Conservation (phyloP, 2,888 invertebrate species). For the Sphaerophoria taeniata region DNA sequence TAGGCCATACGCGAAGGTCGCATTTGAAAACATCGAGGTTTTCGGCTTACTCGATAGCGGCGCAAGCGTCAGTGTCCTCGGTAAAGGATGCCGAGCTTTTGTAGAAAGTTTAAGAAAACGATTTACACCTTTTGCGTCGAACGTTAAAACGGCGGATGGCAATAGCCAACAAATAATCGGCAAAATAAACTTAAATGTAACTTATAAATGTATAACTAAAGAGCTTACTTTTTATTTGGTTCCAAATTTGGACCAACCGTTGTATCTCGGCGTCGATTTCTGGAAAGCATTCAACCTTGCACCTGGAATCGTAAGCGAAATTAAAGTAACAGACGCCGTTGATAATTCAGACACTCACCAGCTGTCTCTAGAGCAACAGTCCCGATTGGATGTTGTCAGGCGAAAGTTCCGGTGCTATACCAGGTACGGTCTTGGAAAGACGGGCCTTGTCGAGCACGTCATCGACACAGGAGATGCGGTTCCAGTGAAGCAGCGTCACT, state of each 20-base stretch:
- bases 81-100: background rate
- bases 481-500: slow-evolving; percentile 36
- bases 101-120: background rate
- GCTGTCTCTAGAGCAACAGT: too few species aligned
- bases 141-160: background rate
- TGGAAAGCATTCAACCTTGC: background rate
- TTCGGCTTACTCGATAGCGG: background rate
- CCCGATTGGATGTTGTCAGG: background rate
- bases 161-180: background rate
- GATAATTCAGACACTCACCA: too few species aligned
- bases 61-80: background rate
- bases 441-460: slow-evolving; percentile 21
- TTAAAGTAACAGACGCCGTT: background rate
- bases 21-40: background rate
- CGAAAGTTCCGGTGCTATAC: background rate
- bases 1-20: background rate
- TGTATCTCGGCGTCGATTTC: background rate
- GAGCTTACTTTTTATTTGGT: background rate
- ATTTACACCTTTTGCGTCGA: background rate
- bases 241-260: background rate
- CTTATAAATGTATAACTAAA: background rate
- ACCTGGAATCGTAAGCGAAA: background rate
- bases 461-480: slow-evolving; percentile 41
- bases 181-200: background rate
- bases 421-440: slow-evolving; percentile 35